phyloP scores from a whole-genome alignment of 2,113 vertebrate genomes.

The Scomber scombrus region DNA sequence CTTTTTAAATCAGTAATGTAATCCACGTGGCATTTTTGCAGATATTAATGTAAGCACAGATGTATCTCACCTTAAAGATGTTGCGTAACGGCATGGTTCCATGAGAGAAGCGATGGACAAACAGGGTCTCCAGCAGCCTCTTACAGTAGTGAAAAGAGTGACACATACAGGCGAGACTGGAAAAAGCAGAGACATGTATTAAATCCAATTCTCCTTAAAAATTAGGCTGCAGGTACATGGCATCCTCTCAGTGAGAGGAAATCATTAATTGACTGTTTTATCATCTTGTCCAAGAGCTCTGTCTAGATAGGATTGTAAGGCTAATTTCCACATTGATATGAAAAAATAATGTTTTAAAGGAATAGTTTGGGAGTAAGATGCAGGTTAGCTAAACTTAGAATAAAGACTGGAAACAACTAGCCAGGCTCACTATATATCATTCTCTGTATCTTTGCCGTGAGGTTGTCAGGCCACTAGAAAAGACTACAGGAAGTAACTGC shows the following conservation, averaged over 20 bases:
- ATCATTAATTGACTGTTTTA: background rate
- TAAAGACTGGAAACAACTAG: no score
- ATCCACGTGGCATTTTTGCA: background rate
- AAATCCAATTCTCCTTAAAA: background rate
- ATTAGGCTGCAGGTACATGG: background rate
- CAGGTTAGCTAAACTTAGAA: no score
- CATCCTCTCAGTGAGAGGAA: background rate
- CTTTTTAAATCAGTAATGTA: no score
- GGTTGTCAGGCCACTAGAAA: no score
- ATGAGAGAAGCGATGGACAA: conserved; percentile 94
- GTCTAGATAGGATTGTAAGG: no score
- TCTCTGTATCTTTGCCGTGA: no score
- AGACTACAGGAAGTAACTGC: no score
- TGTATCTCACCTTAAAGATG: conserved; percentile 90
- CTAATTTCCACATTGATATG: no score
- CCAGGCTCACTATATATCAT: no score
- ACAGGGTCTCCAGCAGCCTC: conserved; percentile 93
- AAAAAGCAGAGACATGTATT: conserved; percentile 9
- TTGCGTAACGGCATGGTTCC: conserved; percentile 94
- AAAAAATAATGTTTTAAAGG: no score
- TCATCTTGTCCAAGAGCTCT: no score
- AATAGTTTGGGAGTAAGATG: no score
- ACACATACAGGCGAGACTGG: conserved; percentile 92
- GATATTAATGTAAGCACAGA: background rate
- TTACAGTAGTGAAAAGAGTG: conserved; percentile 94